Conservation (phyloP, 2,113 vertebrate genomes). For the Octodon degus region DNA sequence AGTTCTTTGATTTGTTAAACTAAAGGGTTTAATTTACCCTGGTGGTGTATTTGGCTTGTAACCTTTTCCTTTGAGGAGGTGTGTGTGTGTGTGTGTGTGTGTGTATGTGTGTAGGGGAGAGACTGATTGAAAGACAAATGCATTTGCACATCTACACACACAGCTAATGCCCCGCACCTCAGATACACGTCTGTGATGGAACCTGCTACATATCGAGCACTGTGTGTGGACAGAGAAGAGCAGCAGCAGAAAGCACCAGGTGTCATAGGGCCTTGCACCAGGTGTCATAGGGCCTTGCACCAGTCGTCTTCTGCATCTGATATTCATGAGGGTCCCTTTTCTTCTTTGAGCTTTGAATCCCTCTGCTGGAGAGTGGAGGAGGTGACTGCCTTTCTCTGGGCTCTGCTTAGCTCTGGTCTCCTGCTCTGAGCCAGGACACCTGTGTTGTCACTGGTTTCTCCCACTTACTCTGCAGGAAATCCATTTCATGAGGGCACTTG, state of each 20-base stretch:
- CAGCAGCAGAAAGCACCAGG: neutral
- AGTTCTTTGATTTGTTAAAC: neutral
- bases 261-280: accelerated
- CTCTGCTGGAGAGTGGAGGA: neutral
- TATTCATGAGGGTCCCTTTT: neutral
- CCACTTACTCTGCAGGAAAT: accelerated
- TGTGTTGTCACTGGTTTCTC: neutral
- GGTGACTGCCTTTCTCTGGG: neutral
- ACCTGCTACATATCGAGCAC: neutral
- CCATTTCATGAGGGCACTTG: no score
- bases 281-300: neutral
- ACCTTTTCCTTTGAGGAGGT: neutral
- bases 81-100: neutral
- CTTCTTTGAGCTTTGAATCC: neutral
- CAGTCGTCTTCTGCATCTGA: accelerated
- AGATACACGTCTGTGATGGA: neutral
- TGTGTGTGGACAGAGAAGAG: neutral
- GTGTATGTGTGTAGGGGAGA: neutral
- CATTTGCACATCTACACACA: neutral
- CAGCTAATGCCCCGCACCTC: neutral
- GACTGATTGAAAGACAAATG: neutral
- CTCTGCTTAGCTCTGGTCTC: neutral
- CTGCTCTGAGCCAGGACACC: neutral
- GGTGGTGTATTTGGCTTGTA: neutral
- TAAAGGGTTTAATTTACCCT: neutral